These are phyloP conservation scores for Metopia argyrocephala DNA, from an alignment of 2,888 invertebrate species.

Conservation along the genomic window DNA sequence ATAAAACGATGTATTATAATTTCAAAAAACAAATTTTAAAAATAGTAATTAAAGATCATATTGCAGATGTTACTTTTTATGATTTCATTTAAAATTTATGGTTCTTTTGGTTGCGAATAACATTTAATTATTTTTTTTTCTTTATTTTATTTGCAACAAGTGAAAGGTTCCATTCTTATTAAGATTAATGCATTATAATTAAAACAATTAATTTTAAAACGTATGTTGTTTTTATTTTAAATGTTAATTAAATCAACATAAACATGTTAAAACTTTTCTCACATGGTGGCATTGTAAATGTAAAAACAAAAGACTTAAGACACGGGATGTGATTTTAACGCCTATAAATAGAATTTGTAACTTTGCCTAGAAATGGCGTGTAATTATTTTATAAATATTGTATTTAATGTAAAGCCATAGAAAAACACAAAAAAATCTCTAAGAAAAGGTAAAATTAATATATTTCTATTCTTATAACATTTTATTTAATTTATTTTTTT, in stretches of 20 bases:
- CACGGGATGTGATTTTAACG: too few relatives aligned
- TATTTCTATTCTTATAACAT: too few relatives aligned
- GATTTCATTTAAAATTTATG: neutral
- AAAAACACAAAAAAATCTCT: too few relatives aligned
- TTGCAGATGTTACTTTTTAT: neutral
- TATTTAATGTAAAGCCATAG: too few relatives aligned
- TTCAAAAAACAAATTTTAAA: neutral
- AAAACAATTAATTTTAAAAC: neutral
- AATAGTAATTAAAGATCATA: neutral
- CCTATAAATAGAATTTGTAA: too few relatives aligned
- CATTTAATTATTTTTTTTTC: too few relatives aligned
- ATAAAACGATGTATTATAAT: too few relatives aligned
- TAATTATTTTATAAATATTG: too few relatives aligned
- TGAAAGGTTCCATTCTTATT: neutral
- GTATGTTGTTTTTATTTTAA: neutral
- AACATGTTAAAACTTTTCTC: neutral
- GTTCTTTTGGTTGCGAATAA: neutral
- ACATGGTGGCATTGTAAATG: neutral
- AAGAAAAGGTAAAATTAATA: too few relatives aligned
- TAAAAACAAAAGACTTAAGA: conserved; percentile 23
- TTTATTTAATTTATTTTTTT: too few relatives aligned
- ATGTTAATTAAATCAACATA: conserved; percentile 5
- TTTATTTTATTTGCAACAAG: neutral
- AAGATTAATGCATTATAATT: too few relatives aligned
- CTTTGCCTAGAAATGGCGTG: too few relatives aligned